Evolutionary conservation across 2,888 invertebrate genomes (phyloP), one percentile per base, ranked within the genome.

Genomic region (Anorthoa munda): DNA sequence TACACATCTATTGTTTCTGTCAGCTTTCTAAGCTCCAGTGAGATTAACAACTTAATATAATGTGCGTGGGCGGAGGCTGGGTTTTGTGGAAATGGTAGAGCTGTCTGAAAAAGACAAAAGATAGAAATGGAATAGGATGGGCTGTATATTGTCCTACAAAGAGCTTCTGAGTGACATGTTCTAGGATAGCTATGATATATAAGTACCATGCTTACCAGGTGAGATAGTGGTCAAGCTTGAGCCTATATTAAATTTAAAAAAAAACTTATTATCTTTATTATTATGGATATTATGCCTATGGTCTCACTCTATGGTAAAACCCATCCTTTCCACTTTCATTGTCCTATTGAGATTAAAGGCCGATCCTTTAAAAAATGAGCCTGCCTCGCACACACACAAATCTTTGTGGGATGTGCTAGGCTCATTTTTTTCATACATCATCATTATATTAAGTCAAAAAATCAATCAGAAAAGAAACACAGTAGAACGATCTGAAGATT

Each of bases 1-100:
- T 73, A 75, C 75, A 76, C 65, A 68, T 63, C 70, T 76, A 81
- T 81, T 86, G 86, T 80, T 76, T 79, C 60, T 85, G 73, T 79
- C 75, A 81, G 79, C 67, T 85, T 78, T 75, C 75, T 77, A 79
- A 78, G 56, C 45, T 72, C 46, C 51, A 56, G 39, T 66, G 66
- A 81, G 60, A 81, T 76, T 75, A 80, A 75, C 71, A 81, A 75
- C 68, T 84, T 61, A 66, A 66, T 65, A 75, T 60, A 18, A 65
- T 26, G 3, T 68, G 51, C 12, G 73, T 77, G 63, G 73, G 65
- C 21, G 53, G 46, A 69, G 56, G n/a, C 18, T 81, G 59, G 5
- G 77, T 46, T 76, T 81, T 55, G 50, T 75, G 12, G 46, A 66
- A 81, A 63, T 58, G 11, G 17, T 18, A 66, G 7, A 66, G 13